phyloP scores from a whole-genome alignment of 2,888 invertebrate species.

The Noctua janthina region DNA sequence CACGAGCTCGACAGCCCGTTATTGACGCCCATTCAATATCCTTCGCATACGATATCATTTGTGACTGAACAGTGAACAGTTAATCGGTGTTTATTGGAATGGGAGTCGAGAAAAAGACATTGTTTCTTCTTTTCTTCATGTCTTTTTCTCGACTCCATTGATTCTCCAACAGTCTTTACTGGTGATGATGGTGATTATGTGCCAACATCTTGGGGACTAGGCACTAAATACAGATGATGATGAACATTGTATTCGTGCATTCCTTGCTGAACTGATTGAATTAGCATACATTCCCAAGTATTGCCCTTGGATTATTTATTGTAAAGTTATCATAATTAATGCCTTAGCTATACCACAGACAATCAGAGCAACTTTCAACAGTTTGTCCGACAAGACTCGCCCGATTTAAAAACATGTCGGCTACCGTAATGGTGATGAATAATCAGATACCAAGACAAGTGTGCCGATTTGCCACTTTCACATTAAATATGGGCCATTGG shows the following conservation, averaged over 20 bases:
- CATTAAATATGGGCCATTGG: slow-evolving; percentile 61
- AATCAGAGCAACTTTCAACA: background rate
- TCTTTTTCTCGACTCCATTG: too few species aligned
- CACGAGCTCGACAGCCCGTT: slow-evolving; percentile 63
- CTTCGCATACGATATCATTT: slow-evolving; percentile 47
- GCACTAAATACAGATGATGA: background rate
- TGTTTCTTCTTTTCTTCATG: too few species aligned
- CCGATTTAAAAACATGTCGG: slow-evolving; percentile 10
- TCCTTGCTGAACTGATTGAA: slow-evolving; percentile 4
- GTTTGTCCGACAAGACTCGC: background rate
- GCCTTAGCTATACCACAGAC: background rate
- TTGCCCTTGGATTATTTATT: background rate
- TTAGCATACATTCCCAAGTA: background rate
- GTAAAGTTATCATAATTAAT: background rate
- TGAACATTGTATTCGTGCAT: background rate
- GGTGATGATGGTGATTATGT: background rate
- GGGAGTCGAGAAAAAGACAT: background rate
- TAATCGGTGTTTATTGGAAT: slow-evolving; percentile 23
- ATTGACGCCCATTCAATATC: slow-evolving; percentile 60
- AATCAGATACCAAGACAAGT: slow-evolving; percentile 33
- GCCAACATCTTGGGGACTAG: background rate
- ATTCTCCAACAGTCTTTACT: slow-evolving; percentile 2
- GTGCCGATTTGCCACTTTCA: slow-evolving; percentile 42
- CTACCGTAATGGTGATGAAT: slow-evolving; percentile 31
- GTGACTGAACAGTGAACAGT: slow-evolving; percentile 39